Evolutionary conservation across 2,113 vertebrate species (phyloP), one percentile per base, ranked within the genome.

Genomic region (Leiothrix lutea): DNA sequence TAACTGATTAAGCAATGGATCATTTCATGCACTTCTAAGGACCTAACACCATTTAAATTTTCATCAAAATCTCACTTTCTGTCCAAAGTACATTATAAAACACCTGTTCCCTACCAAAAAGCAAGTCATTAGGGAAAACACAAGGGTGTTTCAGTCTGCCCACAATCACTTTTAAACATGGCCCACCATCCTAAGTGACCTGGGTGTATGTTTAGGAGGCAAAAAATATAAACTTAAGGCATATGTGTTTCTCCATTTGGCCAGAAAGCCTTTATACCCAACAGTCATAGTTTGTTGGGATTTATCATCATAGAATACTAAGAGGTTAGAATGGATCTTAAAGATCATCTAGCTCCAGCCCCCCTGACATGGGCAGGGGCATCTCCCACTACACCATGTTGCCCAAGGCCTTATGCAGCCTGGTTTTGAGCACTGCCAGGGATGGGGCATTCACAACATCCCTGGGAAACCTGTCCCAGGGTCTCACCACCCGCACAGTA

Each of bases 1-100:
- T 66, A 95, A 91, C 31, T 54, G 25, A 88, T 90, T 88, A 86
- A 36, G 28, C 12, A 73, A 48, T 60, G 51, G 60, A 60, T 71
- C 44, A 92, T 88, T 80, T 93, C 36, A 66, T 80, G 38, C 42
- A 60, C 64, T 97, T 90, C 45, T 87, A 88, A 86, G 50, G 31
- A 80, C 8, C 2, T 45, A 44, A n/a, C 31, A 44, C 26, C 4
- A 72, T 85, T 84, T 71, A 50, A 48, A n/a, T 87, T 71, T 86
- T 79, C 44, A 75, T 94, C 36, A 35, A 79, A 71, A 19, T 75
- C 44, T 60, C 50, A 45, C 58, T 80, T 81, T 71, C 28, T 69
- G 23, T 23, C 45, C 57, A 40, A 87, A 75, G 24, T 15, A 18
- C 12, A 24, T 60, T 60, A 42, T 44, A 64, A 90, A 72, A 5